These are phyloP conservation scores for Zaprionus bogoriensis DNA, from an alignment of 2,888 invertebrate species.

Conservation along the genomic window DNA sequence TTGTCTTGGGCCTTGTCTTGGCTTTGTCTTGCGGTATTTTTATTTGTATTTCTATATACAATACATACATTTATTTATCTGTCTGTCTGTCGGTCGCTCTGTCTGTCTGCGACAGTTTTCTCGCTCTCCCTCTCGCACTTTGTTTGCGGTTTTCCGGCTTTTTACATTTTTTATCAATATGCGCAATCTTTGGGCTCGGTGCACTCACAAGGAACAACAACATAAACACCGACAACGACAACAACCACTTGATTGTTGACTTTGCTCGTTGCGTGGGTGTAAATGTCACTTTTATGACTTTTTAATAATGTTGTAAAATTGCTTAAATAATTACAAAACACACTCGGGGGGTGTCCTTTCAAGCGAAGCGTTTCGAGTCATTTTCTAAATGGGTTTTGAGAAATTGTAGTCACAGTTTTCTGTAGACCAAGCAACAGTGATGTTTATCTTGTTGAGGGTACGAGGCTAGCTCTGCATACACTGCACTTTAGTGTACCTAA, in stretches of 20 bases:
- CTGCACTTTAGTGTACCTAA: too few relatives aligned
- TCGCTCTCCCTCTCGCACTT: conserved; percentile 12
- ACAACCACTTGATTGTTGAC: conserved; percentile 36
- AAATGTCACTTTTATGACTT: conserved; percentile 64
- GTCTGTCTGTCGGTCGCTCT: conserved; percentile 13
- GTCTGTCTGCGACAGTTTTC: conserved; percentile 53
- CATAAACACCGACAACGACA: conserved; percentile 16
- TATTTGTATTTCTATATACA: conserved; percentile 8
- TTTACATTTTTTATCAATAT: conserved; percentile 47
- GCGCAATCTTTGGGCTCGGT: conserved; percentile 55
- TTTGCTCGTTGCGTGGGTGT: conserved; percentile 35
- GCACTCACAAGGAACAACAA: conserved; percentile 23
- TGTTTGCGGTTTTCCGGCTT: conserved; percentile 65
- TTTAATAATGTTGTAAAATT: conserved; percentile 64
- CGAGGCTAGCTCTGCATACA: too few relatives aligned
- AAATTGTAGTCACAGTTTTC: not conserved
- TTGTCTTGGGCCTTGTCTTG: conserved; percentile 24
- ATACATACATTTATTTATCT: conserved; percentile 19
- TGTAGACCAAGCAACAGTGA: not conserved
- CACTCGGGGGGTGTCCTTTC: not conserved
- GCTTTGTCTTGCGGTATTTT: conserved; percentile 56
- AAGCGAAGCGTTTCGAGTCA: not conserved
- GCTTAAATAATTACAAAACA: conserved; percentile 31
- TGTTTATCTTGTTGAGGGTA: not conserved
- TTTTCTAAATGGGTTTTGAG: not conserved